Evolutionary conservation across 2,888 invertebrate species (phyloP).

Genomic region (Drosophila maculinotata): DNA sequence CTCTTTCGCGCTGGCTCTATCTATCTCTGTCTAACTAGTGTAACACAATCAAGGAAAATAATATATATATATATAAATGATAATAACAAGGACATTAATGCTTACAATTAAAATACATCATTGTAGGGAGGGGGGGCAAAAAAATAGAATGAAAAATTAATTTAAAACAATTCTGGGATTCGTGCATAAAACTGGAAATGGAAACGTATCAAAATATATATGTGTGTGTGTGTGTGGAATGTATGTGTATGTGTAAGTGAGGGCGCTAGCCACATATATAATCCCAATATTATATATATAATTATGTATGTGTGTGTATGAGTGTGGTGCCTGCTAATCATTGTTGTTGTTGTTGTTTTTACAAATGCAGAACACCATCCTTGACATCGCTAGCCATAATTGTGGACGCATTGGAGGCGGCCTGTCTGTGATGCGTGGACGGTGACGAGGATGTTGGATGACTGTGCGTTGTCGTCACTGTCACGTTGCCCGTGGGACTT

Average conservation of each 20-base stretch:
- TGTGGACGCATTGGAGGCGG: constrained; percentile 78
- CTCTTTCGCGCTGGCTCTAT: constrained; percentile 1
- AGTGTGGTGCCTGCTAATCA: constrained; percentile 3
- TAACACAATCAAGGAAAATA: constrained; percentile 50
- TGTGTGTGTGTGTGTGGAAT: constrained; percentile 33
- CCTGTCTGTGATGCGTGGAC: constrained; percentile 71
- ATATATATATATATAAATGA: constrained; percentile 40
- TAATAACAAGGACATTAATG: constrained; percentile 52
- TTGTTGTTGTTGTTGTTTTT: constrained; percentile 35
- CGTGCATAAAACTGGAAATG: constrained; percentile 48
- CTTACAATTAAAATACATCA: constrained; percentile 48
- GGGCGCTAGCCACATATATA: constrained; percentile 20
- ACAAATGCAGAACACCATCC: constrained; percentile 84
- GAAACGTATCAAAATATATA: constrained; percentile 31
- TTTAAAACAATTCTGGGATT: constrained; percentile 33
- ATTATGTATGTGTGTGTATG: constrained; percentile 17
- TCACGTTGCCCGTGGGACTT: constrained; percentile 57
- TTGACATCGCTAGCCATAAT: constrained; percentile 81
- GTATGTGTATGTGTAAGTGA: constrained; percentile 13
- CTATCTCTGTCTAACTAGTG: constrained; percentile 46
- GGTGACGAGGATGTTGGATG: constrained; percentile 51
- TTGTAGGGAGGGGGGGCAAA: constrained; percentile 4
- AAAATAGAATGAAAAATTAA: constrained; percentile 16
- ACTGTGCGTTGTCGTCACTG: constrained; percentile 34
- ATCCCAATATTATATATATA: constrained; percentile 25